Evolutionary conservation across 2,797 vertebrate species (phyloP).

Genomic region (Prunella strophiata): DNA sequence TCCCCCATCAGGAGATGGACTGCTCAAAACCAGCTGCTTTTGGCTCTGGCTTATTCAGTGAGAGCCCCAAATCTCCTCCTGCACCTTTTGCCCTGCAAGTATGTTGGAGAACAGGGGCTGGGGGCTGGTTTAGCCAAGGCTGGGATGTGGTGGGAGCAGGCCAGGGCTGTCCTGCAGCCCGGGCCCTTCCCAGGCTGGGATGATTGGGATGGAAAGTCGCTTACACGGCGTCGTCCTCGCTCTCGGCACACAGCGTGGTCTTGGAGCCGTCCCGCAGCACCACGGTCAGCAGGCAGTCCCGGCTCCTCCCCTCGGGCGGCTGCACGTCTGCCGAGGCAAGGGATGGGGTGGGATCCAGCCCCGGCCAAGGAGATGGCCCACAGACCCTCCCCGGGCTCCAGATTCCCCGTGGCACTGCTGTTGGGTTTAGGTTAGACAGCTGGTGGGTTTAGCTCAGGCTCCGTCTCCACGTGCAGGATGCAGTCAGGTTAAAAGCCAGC

Average conservation of each 20-base stretch:
- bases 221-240: slow-evolving; percentile 90
- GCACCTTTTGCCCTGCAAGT: accelerated
- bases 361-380: accelerated
- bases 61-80: background rate
- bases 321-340: slow-evolving; percentile 75
- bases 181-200: background rate
- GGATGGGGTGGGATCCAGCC: background rate
- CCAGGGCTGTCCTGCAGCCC: accelerated
- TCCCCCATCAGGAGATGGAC: accelerated
- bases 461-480: accelerated
- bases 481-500: background rate
- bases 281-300: slow-evolving; percentile 84
- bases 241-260: slow-evolving; percentile 89
- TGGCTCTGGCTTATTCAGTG: background rate
- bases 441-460: accelerated
- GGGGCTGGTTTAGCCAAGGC: accelerated
- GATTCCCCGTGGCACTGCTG: too few relatives aligned
- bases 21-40: background rate
- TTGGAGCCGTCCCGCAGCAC: slow-evolving; percentile 81
- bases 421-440: background rate
- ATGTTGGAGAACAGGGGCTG: accelerated
- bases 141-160: background rate
- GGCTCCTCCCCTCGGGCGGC: slow-evolving; percentile 86
- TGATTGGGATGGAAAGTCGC: background rate
- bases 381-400: background rate